These are phyloP conservation scores for Eupithecia tripunctaria DNA, from an alignment of 2,888 invertebrate species.

Conservation along the genomic window DNA sequence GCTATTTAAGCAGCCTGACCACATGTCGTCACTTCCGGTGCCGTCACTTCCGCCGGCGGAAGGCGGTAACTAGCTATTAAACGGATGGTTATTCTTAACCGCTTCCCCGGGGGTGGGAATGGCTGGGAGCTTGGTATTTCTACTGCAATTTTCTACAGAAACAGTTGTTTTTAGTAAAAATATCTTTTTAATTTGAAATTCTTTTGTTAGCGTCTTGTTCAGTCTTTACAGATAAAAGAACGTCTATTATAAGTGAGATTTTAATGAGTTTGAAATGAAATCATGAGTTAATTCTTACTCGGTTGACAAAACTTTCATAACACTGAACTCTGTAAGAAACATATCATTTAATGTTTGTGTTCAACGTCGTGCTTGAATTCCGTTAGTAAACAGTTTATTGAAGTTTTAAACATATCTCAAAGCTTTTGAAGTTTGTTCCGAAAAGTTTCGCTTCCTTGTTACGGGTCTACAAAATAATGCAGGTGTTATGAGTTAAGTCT, in stretches of 20 bases:
- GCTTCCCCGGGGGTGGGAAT: slow-evolving; percentile 4
- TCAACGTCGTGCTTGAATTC: slow-evolving; percentile 6
- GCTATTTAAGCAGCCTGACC: slow-evolving; percentile 25
- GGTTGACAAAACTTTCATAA: not conserved
- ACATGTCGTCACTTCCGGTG: slow-evolving; percentile 30
- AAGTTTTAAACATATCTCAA: slow-evolving; percentile 14
- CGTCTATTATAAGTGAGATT: not conserved
- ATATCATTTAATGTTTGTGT: slow-evolving; percentile 8
- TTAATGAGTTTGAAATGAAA: too few relatives aligned
- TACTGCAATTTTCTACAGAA: not conserved
- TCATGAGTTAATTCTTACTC: not conserved
- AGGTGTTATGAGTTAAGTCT: not conserved
- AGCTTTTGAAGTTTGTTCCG: not conserved
- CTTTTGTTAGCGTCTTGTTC: not conserved
- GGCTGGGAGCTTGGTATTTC: not conserved
- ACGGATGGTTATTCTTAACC: slow-evolving; percentile 36
- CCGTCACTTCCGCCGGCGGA: slow-evolving; percentile 16
- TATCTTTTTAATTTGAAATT: not conserved
- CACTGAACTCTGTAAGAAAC: slow-evolving; percentile 2
- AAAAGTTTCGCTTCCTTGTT: slow-evolving; percentile 10
- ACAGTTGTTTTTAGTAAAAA: not conserved
- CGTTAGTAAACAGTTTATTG: slow-evolving; percentile 23
- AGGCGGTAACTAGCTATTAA: slow-evolving; percentile 36
- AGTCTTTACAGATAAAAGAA: not conserved
- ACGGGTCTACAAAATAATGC: slow-evolving; percentile 3